Percentiles rank a stretch among this genome's conserved stretches.
These are phyloP conservation scores for Baccha elongata DNA, from an alignment of 2,888 invertebrate species.

Conservation along the genomic window DNA sequence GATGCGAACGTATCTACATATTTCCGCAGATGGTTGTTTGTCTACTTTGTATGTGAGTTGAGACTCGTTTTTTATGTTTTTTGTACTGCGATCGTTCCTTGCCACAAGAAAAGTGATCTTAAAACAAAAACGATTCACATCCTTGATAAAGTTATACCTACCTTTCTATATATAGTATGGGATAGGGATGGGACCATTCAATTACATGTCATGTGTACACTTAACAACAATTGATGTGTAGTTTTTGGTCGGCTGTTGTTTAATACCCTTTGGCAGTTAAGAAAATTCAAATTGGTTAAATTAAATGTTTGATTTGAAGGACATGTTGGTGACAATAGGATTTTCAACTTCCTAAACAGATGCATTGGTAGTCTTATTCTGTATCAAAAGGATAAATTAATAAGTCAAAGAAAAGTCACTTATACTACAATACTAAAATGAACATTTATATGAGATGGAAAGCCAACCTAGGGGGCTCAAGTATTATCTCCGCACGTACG, in stretches of 20 bases:
- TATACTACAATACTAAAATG: no score
- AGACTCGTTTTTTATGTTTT: slow-evolving; percentile 35
- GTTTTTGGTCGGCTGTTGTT: slow-evolving; percentile 3
- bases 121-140: slow-evolving; percentile 34
- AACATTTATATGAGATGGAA: no score
- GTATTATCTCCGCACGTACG: no score
- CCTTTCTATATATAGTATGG: slow-evolving; percentile 7
- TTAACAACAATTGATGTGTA: slow-evolving; percentile 14
- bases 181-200: slow-evolving; percentile 33
- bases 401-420: no score
- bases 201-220: slow-evolving; percentile 48
- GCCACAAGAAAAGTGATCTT: slow-evolving; percentile 40
- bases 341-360: no score
- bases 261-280: slow-evolving; percentile 37
- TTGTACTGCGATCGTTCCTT: slow-evolving; percentile 32
- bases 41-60: slow-evolving; percentile 54
- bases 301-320: not conserved
- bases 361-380: no score
- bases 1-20: slow-evolving; percentile 26
- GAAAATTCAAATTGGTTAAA: slow-evolving; percentile 42
- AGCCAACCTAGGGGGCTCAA: no score
- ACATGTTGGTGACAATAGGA: not conserved
- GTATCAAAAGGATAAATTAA: no score
- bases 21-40: slow-evolving; percentile 70
- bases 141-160: slow-evolving; percentile 26